Conservation (phyloP, 2,113 vertebrate species). For the Catagonus wagneri region DNA sequence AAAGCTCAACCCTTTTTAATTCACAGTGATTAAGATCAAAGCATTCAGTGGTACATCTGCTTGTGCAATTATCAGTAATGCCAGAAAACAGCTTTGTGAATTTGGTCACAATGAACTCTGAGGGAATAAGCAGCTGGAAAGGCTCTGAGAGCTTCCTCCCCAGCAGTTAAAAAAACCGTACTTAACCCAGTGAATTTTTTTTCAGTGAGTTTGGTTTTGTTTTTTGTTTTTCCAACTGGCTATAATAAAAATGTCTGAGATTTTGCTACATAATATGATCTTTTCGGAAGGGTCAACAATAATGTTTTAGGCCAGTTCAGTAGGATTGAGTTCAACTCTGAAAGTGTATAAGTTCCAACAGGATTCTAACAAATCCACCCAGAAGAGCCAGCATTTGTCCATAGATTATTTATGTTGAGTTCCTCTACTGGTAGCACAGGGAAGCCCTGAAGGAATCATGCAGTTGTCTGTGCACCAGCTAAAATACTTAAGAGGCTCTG, state of each 20-base stretch:
- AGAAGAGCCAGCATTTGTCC: not conserved
- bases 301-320: slow-evolving; percentile 52
- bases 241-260: slow-evolving; percentile 77
- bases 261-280: slow-evolving; percentile 68
- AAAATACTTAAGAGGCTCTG: not conserved
- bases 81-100: slow-evolving; percentile 48
- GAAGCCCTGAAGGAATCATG: not conserved
- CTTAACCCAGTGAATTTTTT: slow-evolving; percentile 33
- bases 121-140: slow-evolving; percentile 50
- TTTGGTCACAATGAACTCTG: slow-evolving; percentile 57
- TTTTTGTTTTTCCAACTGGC: slow-evolving; percentile 77
- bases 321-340: slow-evolving; percentile 38
- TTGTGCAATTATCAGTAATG: slow-evolving; percentile 48
- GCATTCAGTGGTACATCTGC: slow-evolving; percentile 53
- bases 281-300: slow-evolving; percentile 53
- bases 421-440: not conserved
- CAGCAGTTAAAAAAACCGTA: slow-evolving; percentile 44
- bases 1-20: slow-evolving; percentile 43
- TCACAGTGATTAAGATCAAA: slow-evolving; percentile 71
- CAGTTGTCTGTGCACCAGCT: not conserved
- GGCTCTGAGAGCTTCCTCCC: not conserved
- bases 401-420: slow-evolving; percentile 41
- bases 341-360: slow-evolving; percentile 44
- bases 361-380: slow-evolving; percentile 27
- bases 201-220: slow-evolving; percentile 51